Percentiles rank a stretch among this genome's conserved stretches.
These are phyloP conservation scores for Pseudomyrmex dendroicus DNA, from an alignment of 1,140 invertebrate species.

Conservation along the genomic window DNA sequence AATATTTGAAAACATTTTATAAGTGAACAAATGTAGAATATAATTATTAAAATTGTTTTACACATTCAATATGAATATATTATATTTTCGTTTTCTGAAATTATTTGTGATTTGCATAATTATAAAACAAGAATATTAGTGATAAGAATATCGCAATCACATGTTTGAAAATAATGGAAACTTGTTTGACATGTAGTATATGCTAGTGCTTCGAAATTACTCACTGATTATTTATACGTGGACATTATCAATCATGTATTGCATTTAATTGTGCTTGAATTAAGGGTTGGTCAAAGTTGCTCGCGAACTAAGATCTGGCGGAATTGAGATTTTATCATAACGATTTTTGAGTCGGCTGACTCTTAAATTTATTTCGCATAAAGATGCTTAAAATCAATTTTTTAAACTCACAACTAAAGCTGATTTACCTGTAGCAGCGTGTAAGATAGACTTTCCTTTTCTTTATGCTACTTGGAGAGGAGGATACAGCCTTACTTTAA, in stretches of 20 bases:
- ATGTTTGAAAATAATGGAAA: constrained; percentile 18
- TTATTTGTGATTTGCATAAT: background rate
- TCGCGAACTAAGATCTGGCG: no score
- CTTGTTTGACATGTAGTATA: no score
- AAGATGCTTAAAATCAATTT: constrained; percentile 7
- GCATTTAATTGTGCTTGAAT: constrained; percentile 12
- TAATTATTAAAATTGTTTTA: background rate
- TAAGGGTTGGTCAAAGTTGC: no score
- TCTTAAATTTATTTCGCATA: background rate
- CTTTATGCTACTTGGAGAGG: constrained; percentile 61
- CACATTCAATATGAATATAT: no score
- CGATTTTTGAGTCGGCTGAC: background rate
- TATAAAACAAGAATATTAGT: background rate
- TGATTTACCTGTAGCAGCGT: constrained; percentile 49
- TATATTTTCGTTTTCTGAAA: background rate
- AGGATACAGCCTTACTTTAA: constrained; percentile 71
- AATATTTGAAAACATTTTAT: background rate
- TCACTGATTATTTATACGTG: no score
- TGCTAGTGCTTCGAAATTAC: no score
- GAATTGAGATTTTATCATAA: no score
- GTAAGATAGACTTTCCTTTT: constrained; percentile 36
- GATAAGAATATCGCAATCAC: constrained; percentile 9
- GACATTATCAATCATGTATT: background rate
- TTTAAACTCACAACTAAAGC: constrained; percentile 50
- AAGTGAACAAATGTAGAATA: background rate